Evolutionary conservation across 2,888 invertebrate genomes (phyloP).

Genomic region (Meiosimyza platycephala): DNA sequence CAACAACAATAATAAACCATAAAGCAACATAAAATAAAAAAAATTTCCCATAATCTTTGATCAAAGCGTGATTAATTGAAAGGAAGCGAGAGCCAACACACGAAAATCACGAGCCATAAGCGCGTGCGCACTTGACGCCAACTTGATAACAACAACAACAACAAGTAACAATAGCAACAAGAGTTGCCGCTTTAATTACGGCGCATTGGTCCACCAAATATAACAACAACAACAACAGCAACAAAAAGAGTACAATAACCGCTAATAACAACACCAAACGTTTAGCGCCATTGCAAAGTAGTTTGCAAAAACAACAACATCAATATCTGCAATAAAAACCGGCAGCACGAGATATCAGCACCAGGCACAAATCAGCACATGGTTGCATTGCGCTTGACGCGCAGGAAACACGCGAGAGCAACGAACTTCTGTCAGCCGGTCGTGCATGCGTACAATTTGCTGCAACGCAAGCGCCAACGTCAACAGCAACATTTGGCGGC

Average conservation of each 20-base stretch:
- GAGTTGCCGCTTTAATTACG: background rate
- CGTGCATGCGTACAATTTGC: slow-evolving; percentile 23
- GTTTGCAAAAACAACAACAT: slow-evolving; percentile 46
- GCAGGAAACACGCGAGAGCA: slow-evolving; percentile 30
- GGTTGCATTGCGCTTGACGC: slow-evolving; percentile 1
- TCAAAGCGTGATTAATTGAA: slow-evolving; percentile 16
- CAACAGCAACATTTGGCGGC: background rate
- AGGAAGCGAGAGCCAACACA: slow-evolving; percentile 19
- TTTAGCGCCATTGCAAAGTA: slow-evolving; percentile 58
- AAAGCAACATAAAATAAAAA: background rate
- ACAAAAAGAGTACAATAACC: slow-evolving; percentile 39
- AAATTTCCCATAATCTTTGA: background rate
- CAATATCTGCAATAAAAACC: slow-evolving; percentile 37
- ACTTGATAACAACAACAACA: slow-evolving; percentile 29
- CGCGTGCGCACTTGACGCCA: slow-evolving; percentile 34
- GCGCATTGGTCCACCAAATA: slow-evolving; percentile 1
- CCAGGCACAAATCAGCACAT: slow-evolving; percentile 49
- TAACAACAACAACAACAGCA: slow-evolving; percentile 16
- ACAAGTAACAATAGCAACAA: slow-evolving; percentile 11
- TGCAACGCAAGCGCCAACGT: background rate
- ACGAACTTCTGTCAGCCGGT: slow-evolving; percentile 23
- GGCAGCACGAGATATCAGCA: slow-evolving; percentile 51
- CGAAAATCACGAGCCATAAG: background rate
- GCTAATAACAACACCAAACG: slow-evolving; percentile 52
- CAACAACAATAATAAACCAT: background rate